Conservation (phyloP, 1,140 invertebrate genomes). For the Zaprionus africanus region DNA sequence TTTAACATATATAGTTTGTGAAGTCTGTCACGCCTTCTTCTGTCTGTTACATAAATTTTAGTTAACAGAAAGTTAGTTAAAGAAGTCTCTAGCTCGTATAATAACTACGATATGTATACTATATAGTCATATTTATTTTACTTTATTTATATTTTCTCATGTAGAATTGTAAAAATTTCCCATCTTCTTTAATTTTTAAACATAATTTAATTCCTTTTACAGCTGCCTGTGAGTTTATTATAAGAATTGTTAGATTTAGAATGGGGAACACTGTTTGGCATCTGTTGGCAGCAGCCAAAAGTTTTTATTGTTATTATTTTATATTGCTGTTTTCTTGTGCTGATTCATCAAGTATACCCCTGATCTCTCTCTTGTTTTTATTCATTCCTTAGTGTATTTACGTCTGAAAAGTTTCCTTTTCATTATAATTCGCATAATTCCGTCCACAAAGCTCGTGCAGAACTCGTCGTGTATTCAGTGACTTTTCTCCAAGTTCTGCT, state of each 20-base stretch:
- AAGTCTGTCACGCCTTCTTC: too few relatives aligned
- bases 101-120: too few relatives aligned
- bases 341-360: neutral
- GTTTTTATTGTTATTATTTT: constrained; percentile 1
- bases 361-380: neutral
- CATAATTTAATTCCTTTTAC: neutral
- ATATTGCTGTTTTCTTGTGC: neutral
- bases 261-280: neutral
- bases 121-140: neutral
- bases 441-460: neutral
- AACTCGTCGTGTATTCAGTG: neutral
- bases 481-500: neutral
- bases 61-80: too few relatives aligned
- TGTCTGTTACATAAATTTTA: too few relatives aligned
- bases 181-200: neutral
- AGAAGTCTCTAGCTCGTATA: too few relatives aligned
- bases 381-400: neutral
- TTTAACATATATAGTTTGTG: too few relatives aligned
- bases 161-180: neutral
- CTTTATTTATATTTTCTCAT: neutral
- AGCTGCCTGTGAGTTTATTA: neutral
- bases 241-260: neutral
- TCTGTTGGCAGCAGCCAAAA: neutral
- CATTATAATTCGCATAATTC: constrained; percentile 14
- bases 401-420: constrained; percentile 37